These are phyloP conservation scores for Diadema setosum DNA, from an alignment of 35 echinoderm and acorn worm species.

Conservation along the genomic window DNA sequence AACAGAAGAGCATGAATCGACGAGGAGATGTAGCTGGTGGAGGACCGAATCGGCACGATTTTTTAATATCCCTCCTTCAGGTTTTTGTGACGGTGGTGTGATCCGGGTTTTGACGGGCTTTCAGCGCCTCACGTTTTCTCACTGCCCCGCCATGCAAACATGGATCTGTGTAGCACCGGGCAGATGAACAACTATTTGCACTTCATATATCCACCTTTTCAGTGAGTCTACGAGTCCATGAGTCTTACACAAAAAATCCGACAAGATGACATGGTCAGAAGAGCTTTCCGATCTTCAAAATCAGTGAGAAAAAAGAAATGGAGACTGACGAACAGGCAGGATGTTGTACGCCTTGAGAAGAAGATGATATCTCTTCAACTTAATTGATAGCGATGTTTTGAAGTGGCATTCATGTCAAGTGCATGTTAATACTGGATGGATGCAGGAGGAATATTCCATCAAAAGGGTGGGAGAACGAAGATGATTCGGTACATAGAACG, in stretches of 20 bases:
- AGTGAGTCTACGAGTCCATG: background rate
- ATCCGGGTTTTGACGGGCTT: background rate
- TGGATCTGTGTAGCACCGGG: background rate
- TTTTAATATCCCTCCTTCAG: slow-evolving; percentile 1
- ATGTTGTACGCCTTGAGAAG: background rate
- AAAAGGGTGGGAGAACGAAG: no score
- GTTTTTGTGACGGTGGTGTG: background rate
- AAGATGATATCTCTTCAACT: background rate
- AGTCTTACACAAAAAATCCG: background rate
- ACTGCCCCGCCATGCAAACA: background rate
- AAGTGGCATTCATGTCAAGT: no score
- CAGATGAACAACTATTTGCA: slow-evolving; percentile 14
- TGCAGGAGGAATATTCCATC: no score
- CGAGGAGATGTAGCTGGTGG: no score
- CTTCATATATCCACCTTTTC: background rate
- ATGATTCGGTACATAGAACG: no score
- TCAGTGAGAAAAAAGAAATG: no score
- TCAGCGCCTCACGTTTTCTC: background rate
- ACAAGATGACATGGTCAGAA: background rate
- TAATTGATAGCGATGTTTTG: background rate
- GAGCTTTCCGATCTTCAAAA: no score
- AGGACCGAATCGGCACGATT: no score
- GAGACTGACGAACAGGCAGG: background rate
- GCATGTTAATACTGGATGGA: no score
- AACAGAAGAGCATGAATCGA: background rate